Base-by-base conservation (phyloP, 2,113 vertebrate species). In the Poeciliopsis prolifica region DNA sequence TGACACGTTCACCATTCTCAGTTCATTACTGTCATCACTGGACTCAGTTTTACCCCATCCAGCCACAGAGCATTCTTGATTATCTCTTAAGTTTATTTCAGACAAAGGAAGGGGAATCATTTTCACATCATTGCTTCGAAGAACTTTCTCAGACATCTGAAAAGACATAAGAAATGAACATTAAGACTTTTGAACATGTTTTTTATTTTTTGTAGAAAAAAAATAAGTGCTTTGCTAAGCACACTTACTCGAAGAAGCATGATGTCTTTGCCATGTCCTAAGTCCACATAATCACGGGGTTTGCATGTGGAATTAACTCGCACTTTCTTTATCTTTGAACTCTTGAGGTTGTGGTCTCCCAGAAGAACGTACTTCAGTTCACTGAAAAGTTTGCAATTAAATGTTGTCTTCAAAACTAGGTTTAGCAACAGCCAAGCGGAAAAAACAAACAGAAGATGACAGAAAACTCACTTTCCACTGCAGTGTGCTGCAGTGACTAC, bases 401-500 rank as follows among this genome's bases (percentile, higher is more conserved):
- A 31, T 44, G 17, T 3, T 24, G 60, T 17, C 65, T 30, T 64
- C 2, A 22, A 54, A 3, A 26, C 4, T 5, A 19, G 44, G 42
- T 72, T 75, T 31, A 1, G n/a, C 44, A 15, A 1, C 1, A 2
- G 0, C 40, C 14, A 22, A 61, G 4, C 1, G 54, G 9, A 51
- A 31, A 33, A 35, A 22, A n/a, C 24, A 7, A 37, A 22, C 7
- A 37, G 3, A 19, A 31, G 26, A 54, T 7, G 4, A 61, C 2
- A 13, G 14, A 26, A 14, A 8, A 26, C 65, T 68, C n/a, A 65
- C 51, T 2, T 0, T 6, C 0, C 0, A 0, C 28, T 5, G 69
- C 92, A 93, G 62, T 94, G 92, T 1, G 94, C 94, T 0, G 92
- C 95, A 0, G 95, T 93, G 84, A 94, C 19, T 7, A 95, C 90